Conservation (phyloP, 2,797 vertebrate species). For the Sebastes minor region DNA sequence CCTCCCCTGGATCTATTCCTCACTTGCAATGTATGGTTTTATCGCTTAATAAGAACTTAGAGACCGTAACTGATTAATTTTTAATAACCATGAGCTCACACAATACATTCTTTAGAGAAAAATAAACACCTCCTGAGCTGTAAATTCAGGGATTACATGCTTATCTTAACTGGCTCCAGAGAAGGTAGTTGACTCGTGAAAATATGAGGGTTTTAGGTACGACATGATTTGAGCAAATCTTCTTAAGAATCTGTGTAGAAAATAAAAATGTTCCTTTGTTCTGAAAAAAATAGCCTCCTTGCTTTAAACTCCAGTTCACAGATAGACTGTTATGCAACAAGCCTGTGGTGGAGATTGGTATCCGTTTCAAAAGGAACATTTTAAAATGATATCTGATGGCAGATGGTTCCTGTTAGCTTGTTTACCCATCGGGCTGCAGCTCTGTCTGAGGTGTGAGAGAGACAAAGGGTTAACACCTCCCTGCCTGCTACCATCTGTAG, state of each 20-base stretch:
- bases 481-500: slow-evolving; percentile 68
- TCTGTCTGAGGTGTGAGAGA: slow-evolving; percentile 53
- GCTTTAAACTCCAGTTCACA: slow-evolving; percentile 11
- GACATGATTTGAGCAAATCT: background rate
- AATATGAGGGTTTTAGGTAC: background rate
- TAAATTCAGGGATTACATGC: background rate
- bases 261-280: background rate
- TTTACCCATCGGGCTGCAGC: slow-evolving; percentile 52
- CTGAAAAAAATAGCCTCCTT: background rate
- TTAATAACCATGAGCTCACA: background rate
- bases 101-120: background rate
- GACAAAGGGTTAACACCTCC: slow-evolving; percentile 72
- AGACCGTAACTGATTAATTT: background rate
- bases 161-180: background rate
- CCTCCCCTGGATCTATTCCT: slow-evolving; percentile 2
- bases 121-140: background rate
- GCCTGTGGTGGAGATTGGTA: background rate
- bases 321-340: background rate
- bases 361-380: slow-evolving; percentile 35
- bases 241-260: background rate
- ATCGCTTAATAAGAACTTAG: slow-evolving; percentile 1
- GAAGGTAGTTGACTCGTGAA: background rate
- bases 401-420: slow-evolving; percentile 58
- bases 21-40: slow-evolving; percentile 23
- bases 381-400: slow-evolving; percentile 28